Evolutionary conservation across 2,113 vertebrate species (phyloP).

Genomic region (Ranitomeya imitator): DNA sequence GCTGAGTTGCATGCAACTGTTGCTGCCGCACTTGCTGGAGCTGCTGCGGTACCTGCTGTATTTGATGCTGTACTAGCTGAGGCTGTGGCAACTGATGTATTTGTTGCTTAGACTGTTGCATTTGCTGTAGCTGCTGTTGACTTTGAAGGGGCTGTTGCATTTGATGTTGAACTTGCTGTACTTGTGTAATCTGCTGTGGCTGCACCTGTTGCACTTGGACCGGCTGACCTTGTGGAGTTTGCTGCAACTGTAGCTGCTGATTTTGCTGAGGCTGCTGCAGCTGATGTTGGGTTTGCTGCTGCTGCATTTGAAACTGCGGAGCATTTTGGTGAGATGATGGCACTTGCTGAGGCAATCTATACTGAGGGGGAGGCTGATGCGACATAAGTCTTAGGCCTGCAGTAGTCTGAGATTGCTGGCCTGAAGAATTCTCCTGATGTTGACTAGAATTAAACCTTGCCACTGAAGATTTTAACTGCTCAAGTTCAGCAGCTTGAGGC

Average conservation of each 20-base stretch:
- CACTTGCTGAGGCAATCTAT: conserved; percentile 50
- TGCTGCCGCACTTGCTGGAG: conserved; percentile 34
- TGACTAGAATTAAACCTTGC: conserved; percentile 16
- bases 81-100: conserved; percentile 35
- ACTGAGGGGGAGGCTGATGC: conserved; percentile 48
- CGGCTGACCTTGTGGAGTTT: conserved; percentile 14
- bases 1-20: conserved; percentile 28
- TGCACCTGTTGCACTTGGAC: conserved; percentile 33
- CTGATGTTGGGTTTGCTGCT: conserved; percentile 12
- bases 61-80: conserved; percentile 58
- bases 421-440: conserved; percentile 17
- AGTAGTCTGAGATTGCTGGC: conserved; percentile 22
- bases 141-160: conserved; percentile 24
- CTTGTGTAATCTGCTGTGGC: conserved; percentile 30
- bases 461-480: conserved; percentile 42
- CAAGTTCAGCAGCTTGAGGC: conserved; percentile 14
- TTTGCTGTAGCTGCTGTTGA: conserved; percentile 32
- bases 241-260: conserved; percentile 8
- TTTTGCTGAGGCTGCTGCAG: conserved; percentile 14
- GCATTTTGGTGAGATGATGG: neutral
- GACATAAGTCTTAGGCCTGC: conserved; percentile 9
- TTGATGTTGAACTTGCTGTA: conserved; percentile 33
- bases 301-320: conserved; percentile 1
- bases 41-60: conserved; percentile 35
- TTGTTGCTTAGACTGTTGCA: conserved; percentile 36